phyloP scores from a whole-genome alignment of 1,140 invertebrate species.

The Cherax destructor region DNA sequence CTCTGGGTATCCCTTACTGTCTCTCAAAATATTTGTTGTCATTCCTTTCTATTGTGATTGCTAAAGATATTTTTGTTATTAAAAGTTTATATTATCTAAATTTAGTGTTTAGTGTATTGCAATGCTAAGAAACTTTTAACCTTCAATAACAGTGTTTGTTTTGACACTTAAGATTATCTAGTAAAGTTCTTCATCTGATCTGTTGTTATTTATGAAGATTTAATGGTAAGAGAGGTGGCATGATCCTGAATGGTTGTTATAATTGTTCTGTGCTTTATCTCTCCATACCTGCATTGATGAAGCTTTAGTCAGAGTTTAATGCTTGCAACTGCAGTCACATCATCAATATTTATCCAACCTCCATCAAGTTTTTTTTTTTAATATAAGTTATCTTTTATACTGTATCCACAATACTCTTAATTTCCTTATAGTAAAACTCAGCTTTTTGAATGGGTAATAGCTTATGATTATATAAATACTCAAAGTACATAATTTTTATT shows the following conservation, averaged over 20 bases:
- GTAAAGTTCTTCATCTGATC: not conserved
- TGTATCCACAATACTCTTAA: not conserved
- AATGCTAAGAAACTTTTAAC: not conserved
- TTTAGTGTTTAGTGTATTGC: not conserved
- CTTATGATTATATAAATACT: not conserved
- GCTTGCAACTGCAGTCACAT: not conserved
- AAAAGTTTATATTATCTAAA: not conserved
- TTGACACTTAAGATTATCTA: not conserved
- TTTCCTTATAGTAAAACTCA: not conserved
- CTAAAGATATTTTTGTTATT: not conserved
- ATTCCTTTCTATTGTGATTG: not conserved
- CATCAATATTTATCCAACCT: constrained; percentile 5
- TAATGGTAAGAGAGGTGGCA: not conserved
- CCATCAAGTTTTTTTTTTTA: not conserved
- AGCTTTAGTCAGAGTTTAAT: not conserved
- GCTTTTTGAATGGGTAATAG: not conserved
- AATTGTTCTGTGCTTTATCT: constrained; percentile 14
- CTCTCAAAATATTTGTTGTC: not conserved
- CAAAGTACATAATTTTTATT: not conserved
- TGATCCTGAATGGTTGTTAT: not conserved
- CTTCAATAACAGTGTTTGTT: not conserved
- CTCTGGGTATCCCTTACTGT: not conserved
- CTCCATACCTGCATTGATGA: not conserved
- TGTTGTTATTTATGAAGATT: not conserved
- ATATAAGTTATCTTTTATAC: too few species aligned